A percentile compares a stretch with the other conserved stretches of the same genome.
Conservation (phyloP, 2,888 invertebrate species). For the Caenorhabditis uteleia region DNA sequence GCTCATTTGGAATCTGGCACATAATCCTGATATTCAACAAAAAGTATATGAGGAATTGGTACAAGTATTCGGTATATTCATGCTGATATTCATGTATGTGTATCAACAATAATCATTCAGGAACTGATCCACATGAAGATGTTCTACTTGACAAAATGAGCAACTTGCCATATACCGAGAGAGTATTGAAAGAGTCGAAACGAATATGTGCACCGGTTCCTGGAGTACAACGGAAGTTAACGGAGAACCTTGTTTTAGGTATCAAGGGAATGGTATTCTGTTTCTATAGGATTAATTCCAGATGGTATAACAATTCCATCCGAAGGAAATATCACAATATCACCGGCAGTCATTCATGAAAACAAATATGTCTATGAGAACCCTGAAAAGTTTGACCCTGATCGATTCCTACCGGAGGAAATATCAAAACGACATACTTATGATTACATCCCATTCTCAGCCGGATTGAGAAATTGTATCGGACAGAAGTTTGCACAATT, state of each 20-base stretch:
- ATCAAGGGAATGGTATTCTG: slow-evolving; percentile 20
- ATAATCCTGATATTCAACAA: slow-evolving; percentile 69
- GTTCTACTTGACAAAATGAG: slow-evolving; percentile 65
- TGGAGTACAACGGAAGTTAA: slow-evolving; percentile 37
- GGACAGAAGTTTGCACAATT: slow-evolving; percentile 71
- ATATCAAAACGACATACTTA: slow-evolving; percentile 51
- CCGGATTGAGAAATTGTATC: slow-evolving; percentile 62
- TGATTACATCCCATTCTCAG: slow-evolving; percentile 62
- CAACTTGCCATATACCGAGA: slow-evolving; percentile 46
- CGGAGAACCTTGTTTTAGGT: slow-evolving; percentile 50
- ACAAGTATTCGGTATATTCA: slow-evolving; percentile 50
- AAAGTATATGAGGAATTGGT: slow-evolving; percentile 49
- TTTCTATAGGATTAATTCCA: background rate
- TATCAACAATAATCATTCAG: slow-evolving; percentile 8
- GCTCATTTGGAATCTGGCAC: slow-evolving; percentile 70
- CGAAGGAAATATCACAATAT: slow-evolving; percentile 10
- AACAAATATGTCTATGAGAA: slow-evolving; percentile 47
- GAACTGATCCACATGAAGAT: slow-evolving; percentile 46
- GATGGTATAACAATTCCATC: slow-evolving; percentile 19
- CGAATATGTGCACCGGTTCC: slow-evolving; percentile 54
- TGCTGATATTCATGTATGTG: no score
- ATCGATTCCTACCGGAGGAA: slow-evolving; percentile 70
- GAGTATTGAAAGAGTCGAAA: slow-evolving; percentile 52
- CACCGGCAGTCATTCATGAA: slow-evolving; percentile 27
- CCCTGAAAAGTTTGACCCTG: slow-evolving; percentile 71